Percentiles rank a stretch among this genome's conserved stretches.
These are phyloP conservation scores for Penaeus chinensis DNA, from an alignment of 1,140 invertebrate genomes.

Conservation along the genomic window DNA sequence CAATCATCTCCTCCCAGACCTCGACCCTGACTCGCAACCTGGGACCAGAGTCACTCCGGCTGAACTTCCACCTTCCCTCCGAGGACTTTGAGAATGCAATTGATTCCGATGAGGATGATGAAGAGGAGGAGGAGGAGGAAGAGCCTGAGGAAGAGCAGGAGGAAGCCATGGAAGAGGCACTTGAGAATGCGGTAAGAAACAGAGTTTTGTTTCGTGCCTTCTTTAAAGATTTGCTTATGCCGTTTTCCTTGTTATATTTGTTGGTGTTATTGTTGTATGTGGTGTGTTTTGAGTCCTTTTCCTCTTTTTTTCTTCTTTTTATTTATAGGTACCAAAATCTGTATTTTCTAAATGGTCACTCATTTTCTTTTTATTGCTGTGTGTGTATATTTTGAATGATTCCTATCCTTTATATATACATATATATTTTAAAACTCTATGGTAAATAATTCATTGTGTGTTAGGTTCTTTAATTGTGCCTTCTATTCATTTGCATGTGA, in stretches of 20 bases:
- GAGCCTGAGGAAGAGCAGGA: conserved; percentile 61
- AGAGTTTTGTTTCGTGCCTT: not conserved
- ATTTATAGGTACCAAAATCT: too few relatives aligned
- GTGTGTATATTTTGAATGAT: too few relatives aligned
- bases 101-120: conserved; percentile 68
- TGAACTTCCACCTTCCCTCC: conserved; percentile 60
- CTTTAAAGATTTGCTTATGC: conserved; percentile 16
- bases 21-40: conserved; percentile 95
- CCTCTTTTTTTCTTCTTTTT: conserved; percentile 7
- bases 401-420: too few relatives aligned
- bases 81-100: conserved; percentile 62
- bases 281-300: not conserved
- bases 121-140: conserved; percentile 70
- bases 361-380: too few relatives aligned
- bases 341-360: too few relatives aligned
- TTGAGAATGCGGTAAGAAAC: conserved; percentile 61
- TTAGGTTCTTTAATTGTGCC: too few relatives aligned
- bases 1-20: conserved; percentile 95
- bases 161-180: conserved; percentile 59
- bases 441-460: too few relatives aligned
- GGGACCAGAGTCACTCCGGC: conserved; percentile 70
- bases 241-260: conserved; percentile 4
- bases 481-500: too few relatives aligned
- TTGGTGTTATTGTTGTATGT: too few relatives aligned
- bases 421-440: too few relatives aligned